Percentiles rank a stretch among this genome's conserved stretches.
phyloP scores from a whole-genome alignment of 2,113 vertebrate genomes.

The Lampris incognitus region DNA sequence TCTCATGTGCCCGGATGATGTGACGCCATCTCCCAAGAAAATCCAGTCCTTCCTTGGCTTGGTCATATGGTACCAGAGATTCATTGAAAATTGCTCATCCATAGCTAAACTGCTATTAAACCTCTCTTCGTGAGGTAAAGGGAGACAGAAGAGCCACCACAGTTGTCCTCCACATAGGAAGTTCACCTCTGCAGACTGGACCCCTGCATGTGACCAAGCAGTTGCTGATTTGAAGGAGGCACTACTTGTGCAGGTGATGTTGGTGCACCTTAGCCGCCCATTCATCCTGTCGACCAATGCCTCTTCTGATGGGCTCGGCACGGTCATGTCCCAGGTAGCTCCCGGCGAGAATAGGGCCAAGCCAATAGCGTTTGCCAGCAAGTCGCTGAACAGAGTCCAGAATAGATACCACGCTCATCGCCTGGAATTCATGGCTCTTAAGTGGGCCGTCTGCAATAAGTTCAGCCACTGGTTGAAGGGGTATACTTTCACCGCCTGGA shows the following conservation, averaged over 20 bases:
- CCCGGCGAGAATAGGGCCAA: background rate
- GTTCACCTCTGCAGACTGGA: conserved; percentile 3
- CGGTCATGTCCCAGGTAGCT: conserved; percentile 1
- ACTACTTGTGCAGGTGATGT: background rate
- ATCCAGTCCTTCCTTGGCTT: background rate
- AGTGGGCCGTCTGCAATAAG: background rate
- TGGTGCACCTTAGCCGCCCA: background rate
- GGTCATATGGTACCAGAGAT: background rate
- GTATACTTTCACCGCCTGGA: background rate
- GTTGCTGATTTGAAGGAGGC: background rate
- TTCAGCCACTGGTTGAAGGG: conserved; percentile 8
- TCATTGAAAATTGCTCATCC: background rate
- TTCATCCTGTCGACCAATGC: background rate
- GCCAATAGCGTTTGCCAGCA: conserved; percentile 11
- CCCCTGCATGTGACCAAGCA: background rate
- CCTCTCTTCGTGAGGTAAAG: background rate
- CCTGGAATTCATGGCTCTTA: conserved; percentile 4
- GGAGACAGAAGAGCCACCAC: background rate
- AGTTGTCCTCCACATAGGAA: background rate
- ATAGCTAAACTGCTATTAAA: background rate
- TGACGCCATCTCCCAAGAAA: background rate
- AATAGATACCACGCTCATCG: conserved; percentile 10
- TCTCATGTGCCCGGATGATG: background rate
- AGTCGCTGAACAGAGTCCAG: background rate
- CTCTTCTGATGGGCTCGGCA: background rate